Percentiles rank a stretch among this genome's conserved stretches.
These are phyloP conservation scores for Bolinopsis microptera DNA, from an alignment of 37 sponge, comb jelly and placozoan species.

Conservation along the genomic window DNA sequence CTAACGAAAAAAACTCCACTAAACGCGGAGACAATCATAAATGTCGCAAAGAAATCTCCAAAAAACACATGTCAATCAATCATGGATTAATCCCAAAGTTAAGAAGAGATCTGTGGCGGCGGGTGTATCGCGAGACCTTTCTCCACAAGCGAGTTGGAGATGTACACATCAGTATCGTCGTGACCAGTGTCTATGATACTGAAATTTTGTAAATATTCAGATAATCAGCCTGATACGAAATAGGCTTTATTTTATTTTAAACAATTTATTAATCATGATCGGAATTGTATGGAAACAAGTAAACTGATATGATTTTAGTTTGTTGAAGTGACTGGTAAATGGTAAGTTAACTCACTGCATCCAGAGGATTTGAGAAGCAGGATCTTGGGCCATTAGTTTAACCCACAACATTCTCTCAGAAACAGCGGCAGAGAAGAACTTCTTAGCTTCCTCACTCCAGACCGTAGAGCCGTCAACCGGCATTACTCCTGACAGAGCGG, in stretches of 20 bases:
- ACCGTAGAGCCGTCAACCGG: not conserved
- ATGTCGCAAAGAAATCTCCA: too few species aligned
- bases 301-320: too few species aligned
- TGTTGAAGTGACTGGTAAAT: not conserved
- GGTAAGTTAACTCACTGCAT: conserved; percentile 5
- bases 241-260: too few species aligned
- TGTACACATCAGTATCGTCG: not conserved
- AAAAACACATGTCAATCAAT: too few species aligned
- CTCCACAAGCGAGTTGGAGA: not conserved
- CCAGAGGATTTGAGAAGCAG: not conserved
- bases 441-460: not conserved
- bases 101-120: too few species aligned
- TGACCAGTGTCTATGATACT: conserved; percentile 26
- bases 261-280: too few species aligned
- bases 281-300: too few species aligned
- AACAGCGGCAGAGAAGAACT: not conserved
- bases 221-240: too few species aligned
- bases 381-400: not conserved
- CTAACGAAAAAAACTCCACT: too few species aligned
- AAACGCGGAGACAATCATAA: too few species aligned
- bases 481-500: conserved; percentile 42
- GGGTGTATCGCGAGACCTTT: not conserved
- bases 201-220: not conserved
- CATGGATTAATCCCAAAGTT: too few species aligned
- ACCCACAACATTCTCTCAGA: not conserved